Conservation (phyloP, 2,888 invertebrate genomes). For the Scaptomyza polygonia region DNA sequence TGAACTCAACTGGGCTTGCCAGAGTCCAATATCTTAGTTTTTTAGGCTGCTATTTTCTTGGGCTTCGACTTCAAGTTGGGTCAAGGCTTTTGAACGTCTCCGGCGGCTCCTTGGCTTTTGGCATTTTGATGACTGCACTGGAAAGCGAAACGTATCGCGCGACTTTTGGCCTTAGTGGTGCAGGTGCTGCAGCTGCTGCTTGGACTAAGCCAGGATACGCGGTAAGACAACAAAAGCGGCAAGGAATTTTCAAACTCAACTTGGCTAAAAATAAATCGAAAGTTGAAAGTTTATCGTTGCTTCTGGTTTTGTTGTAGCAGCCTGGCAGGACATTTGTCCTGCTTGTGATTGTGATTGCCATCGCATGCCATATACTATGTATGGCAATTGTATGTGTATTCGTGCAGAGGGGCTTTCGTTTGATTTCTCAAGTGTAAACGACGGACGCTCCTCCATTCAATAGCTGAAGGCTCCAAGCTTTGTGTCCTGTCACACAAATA, state of each 20-base stretch:
- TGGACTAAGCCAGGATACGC: constrained; percentile 33
- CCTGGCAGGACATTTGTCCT: constrained; percentile 72
- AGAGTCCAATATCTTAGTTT: constrained; percentile 38
- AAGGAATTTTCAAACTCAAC: constrained; percentile 52
- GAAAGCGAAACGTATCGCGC: constrained; percentile 30
- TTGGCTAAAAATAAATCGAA: constrained; percentile 72
- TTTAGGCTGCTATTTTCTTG: constrained; percentile 28
- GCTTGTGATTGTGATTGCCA: constrained; percentile 44
- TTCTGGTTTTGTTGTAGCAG: constrained; percentile 46
- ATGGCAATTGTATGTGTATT: constrained; percentile 6
- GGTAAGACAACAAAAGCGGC: constrained; percentile 59
- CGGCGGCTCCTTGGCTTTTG: constrained; percentile 56
- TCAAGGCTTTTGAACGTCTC: constrained; percentile 50
- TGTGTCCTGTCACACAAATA: constrained; percentile 66
- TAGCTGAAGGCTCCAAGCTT: constrained; percentile 30
- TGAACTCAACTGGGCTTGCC: constrained; percentile 31
- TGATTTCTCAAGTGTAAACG: constrained; percentile 78
- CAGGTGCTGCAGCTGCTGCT: constrained; percentile 52
- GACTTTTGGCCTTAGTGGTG: constrained; percentile 51
- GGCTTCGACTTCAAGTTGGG: constrained; percentile 22
- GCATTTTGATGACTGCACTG: constrained; percentile 65
- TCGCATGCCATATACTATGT: constrained; percentile 30
- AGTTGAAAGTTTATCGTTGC: constrained; percentile 58
- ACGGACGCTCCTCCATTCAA: constrained; percentile 9
- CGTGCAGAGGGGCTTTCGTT: constrained; percentile 61